Evolutionary conservation across 1,140 invertebrate genomes (phyloP), one percentile per base, ranked within the genome.

Genomic region (Delia radicum): DNA sequence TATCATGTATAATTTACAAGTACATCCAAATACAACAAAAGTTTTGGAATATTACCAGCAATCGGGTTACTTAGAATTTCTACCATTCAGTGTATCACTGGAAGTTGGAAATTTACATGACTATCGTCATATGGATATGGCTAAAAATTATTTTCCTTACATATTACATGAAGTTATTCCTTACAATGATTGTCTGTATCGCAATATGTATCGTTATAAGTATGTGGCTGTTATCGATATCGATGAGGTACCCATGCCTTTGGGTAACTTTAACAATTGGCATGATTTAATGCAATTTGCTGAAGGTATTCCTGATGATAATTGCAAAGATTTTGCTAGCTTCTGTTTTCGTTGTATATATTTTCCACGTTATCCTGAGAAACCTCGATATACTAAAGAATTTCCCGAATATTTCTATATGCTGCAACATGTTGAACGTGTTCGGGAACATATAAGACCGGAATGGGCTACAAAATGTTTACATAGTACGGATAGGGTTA

Each of bases 171-270:
- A 98, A 85, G 88, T 98, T 26, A 94, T 98, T 76, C 95, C 96
- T 0, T 98, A 98, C 88, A 98, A 97, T 86, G 96, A 98, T 83
- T 98, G 96, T 83, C 88, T 98, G 1, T 98, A 98, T 87, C 92
- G 95, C 74, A 94, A 96, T 82, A 90, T 96, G 88, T 96, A 96
- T 85, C 89, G 91, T 61, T 97, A 96, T 82, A 91, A 95, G 62
- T 97, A 96, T 87, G 91, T 98, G 28, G 94, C 93, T 0, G 87
- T 98, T 3, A 85, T 97, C 24, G 96, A 98, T 82, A 94, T 95
- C 46, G 96, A 98, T 85, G 96, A 98, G 86, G 92, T 98, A 31
- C 96, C 98, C 75, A 96, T 98, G 91, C 96, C 81, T 2, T 28
- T 81, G 62, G 77, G 76, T 2, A 55, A 75, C 0, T n/a, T 73